Conservation (phyloP, 2,888 invertebrate species). For the Diabrotica balteata region DNA sequence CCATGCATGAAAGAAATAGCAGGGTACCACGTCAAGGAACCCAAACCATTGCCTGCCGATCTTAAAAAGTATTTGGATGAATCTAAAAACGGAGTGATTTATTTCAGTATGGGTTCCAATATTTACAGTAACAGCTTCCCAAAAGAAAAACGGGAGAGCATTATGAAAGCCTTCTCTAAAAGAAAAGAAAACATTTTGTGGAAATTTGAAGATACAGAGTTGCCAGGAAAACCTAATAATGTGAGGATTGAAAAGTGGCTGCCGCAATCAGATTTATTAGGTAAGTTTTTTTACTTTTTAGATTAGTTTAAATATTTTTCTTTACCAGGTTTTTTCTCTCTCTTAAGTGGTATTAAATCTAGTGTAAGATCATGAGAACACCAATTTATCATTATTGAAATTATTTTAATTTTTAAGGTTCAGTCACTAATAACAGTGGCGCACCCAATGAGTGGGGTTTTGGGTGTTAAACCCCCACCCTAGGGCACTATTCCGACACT, state of each 20-base stretch:
- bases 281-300: no score
- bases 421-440: no score
- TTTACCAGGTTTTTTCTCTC: no score
- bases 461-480: no score
- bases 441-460: no score
- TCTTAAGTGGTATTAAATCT: no score
- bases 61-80: slow-evolving; percentile 63
- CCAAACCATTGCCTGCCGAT: slow-evolving; percentile 53
- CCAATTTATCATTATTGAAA: not conserved
- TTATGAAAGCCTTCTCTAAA: slow-evolving; percentile 65
- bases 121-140: slow-evolving; percentile 65
- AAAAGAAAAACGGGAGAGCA: slow-evolving; percentile 60
- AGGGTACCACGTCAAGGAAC: slow-evolving; percentile 59
- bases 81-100: slow-evolving; percentile 64
- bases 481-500: no score
- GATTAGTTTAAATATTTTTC: no score
- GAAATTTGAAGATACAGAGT: slow-evolving; percentile 70
- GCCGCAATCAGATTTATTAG: slow-evolving; percentile 48
- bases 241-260: slow-evolving; percentile 52
- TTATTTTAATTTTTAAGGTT: not conserved
- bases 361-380: no score
- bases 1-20: slow-evolving; percentile 66
- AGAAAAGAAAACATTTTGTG: slow-evolving; percentile 70
- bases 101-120: slow-evolving; percentile 68
- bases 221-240: slow-evolving; percentile 51